A percentile compares a stretch with the other conserved stretches of the same genome.
Evolutionary conservation across 2,888 invertebrate genomes (phyloP).

Genomic region (Pyrgus malvae): DNA sequence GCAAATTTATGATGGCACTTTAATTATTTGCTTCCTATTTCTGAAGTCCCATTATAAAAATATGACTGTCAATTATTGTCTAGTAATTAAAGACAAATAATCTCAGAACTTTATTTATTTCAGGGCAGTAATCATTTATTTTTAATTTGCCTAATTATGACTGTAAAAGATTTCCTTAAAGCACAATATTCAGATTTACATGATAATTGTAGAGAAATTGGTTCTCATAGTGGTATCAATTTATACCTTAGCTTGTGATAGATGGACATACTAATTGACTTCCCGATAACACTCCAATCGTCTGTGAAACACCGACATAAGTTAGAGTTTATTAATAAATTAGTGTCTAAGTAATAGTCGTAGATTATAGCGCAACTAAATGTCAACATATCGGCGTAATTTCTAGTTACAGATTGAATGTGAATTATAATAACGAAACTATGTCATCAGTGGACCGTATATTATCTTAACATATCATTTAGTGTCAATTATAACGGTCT

Average conservation of each 20-base stretch:
- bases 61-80: too few relatives aligned
- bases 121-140: too few relatives aligned
- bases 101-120: too few relatives aligned
- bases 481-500: constrained; percentile 13
- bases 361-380: constrained; percentile 25
- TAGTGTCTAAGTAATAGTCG: constrained; percentile 25
- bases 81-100: too few relatives aligned
- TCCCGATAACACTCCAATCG: constrained; percentile 47
- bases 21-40: too few relatives aligned
- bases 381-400: constrained; percentile 26
- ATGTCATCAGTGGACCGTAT: constrained; percentile 24
- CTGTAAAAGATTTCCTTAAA: not conserved
- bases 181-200: constrained; percentile 10
- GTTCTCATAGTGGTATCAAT: constrained; percentile 21
- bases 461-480: constrained; percentile 19
- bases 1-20: too few relatives aligned
- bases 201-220: constrained; percentile 24
- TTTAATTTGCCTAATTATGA: too few relatives aligned
- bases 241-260: constrained; percentile 23
- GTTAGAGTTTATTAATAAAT: constrained; percentile 50
- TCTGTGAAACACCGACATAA: constrained; percentile 54
- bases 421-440: constrained; percentile 23
- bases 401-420: constrained; percentile 23
- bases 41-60: too few relatives aligned
- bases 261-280: constrained; percentile 54